A percentile compares a stretch with the other conserved stretches of the same genome.
Evolutionary conservation across 1,140 invertebrate species (phyloP).

Genomic region (Cylas formicarius): DNA sequence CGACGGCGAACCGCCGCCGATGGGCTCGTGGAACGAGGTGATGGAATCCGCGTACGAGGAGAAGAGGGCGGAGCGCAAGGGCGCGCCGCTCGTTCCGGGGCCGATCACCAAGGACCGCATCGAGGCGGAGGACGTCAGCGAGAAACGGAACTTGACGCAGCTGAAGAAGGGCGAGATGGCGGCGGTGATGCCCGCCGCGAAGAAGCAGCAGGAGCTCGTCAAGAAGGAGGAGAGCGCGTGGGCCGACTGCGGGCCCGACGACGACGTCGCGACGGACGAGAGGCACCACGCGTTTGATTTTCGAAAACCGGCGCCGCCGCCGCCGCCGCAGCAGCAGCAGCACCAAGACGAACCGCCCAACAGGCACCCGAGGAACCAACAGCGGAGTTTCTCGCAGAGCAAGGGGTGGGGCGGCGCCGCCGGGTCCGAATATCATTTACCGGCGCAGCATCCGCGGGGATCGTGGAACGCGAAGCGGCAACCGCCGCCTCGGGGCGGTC

Average conservation of each 20-base stretch:
- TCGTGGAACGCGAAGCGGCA: conserved; percentile 13
- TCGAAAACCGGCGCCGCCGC: conserved; percentile 20
- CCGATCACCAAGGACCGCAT: conserved; percentile 57
- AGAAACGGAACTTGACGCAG: conserved; percentile 50
- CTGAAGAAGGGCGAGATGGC: conserved; percentile 43
- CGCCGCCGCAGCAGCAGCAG: conserved; percentile 17
- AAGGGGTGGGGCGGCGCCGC: conserved; percentile 39
- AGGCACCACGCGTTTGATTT: conserved; percentile 18
- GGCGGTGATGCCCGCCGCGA: conserved; percentile 20
- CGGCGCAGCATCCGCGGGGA: conserved; percentile 20
- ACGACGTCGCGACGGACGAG: conserved; percentile 20
- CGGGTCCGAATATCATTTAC: conserved; percentile 6
- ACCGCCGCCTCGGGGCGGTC: conserved; percentile 16
- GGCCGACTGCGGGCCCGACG: conserved; percentile 45
- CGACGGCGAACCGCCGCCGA: conserved; percentile 35
- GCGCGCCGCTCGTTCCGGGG: conserved; percentile 51
- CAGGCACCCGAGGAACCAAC: conserved; percentile 41
- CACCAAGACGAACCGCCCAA: conserved; percentile 38
- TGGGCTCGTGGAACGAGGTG: conserved; percentile 44
- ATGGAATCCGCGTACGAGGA: conserved; percentile 44
- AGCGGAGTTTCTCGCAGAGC: conserved; percentile 24
- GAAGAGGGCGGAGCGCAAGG: conserved; percentile 38
- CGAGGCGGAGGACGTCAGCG: conserved; percentile 51
- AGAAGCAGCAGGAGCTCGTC: conserved; percentile 39
- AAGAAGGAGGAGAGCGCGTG: conserved; percentile 42